Conservation (phyloP, 2,888 invertebrate species). For the Portevinia maculata region DNA sequence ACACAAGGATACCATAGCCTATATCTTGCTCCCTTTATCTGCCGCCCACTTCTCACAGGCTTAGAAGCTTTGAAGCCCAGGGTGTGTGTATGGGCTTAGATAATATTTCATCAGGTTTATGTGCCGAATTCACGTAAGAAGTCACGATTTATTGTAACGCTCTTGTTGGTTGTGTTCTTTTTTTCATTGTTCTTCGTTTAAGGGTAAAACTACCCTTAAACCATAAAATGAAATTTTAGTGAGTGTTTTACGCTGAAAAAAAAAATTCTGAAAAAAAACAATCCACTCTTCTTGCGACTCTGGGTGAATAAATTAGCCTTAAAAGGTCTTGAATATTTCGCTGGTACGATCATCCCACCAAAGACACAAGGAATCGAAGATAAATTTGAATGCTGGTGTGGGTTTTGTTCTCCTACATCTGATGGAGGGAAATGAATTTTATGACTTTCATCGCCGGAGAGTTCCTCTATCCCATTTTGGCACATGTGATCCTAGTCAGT, state of each 20-base stretch:
- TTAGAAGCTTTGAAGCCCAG: constrained; percentile 41
- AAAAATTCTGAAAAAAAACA: constrained; percentile 33
- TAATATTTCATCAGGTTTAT: constrained; percentile 72
- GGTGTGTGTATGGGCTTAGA: constrained; percentile 60
- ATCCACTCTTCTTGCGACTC: neutral
- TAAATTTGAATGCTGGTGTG: constrained; percentile 50
- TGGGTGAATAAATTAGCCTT: constrained; percentile 55
- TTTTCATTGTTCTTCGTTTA: no score
- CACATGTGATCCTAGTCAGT: no score
- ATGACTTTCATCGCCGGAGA: constrained; percentile 15
- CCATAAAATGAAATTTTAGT: constrained; percentile 21
- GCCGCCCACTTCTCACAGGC: constrained; percentile 29
- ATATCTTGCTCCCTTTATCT: constrained; percentile 2
- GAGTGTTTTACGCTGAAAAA: constrained; percentile 15
- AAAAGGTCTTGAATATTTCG: constrained; percentile 53
- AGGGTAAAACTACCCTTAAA: constrained; percentile 37
- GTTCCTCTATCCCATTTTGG: neutral
- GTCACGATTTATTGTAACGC: constrained; percentile 66
- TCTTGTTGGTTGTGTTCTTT: constrained; percentile 30
- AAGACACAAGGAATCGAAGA: constrained; percentile 48
- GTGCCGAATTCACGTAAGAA: constrained; percentile 71
- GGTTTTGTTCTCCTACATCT: constrained; percentile 26
- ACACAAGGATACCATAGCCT: constrained; percentile 25
- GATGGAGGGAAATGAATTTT: constrained; percentile 63
- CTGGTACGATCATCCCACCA: constrained; percentile 6